Evolutionary conservation across 2,888 invertebrate genomes (phyloP), one percentile per base, ranked within the genome.

Genomic region (Parochlus steinenii): DNA sequence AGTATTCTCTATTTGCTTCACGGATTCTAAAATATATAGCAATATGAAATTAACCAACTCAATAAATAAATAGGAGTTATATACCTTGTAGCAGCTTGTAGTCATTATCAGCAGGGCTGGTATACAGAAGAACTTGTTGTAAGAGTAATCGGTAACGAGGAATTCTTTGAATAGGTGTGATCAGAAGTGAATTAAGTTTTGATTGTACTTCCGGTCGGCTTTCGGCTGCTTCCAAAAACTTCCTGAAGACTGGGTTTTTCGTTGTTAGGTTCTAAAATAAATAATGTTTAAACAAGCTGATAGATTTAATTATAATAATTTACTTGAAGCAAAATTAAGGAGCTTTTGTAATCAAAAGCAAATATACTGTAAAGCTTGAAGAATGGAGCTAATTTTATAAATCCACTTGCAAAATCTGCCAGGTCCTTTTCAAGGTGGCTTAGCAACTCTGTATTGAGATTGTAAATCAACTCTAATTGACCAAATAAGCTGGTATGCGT

Each of bases 341-440:
- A 67, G 40, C 67, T 65, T 42, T 71, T 72, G 49, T 75, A 80
- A 46, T 74, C 75, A 40, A 73, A 77, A 1, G 80, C 80, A 52
- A 81, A 81, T 1, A 73, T 70, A 1, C 80, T 77, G 49, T 82
- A 82, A 12, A 80, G 52, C 53, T 81, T 82, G 34, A 82, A 71
- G 50, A 74, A 81, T 4, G 81, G 81, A 2, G 75, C 78, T 40
- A 81, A 64, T 48, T 69, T 71, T 1, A 67, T 61, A 52, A 82
- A 80, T 1, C 77, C 74, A 32, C 59, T 54, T 0, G 72, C 71
- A 6, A 79, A 63, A 50, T 71, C 67, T 19, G 68, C 63, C 39
- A 61, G 53, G 45, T 67, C 60, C 6, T 57, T 46, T 43, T 67
- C 64, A 31, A 77, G 51, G 47, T 71, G 68, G 6, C 61, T 56